A percentile compares a stretch with the other conserved stretches of the same genome.
Evolutionary conservation across 2,888 invertebrate species (phyloP).

Genomic region (Amaurobius ferox): DNA sequence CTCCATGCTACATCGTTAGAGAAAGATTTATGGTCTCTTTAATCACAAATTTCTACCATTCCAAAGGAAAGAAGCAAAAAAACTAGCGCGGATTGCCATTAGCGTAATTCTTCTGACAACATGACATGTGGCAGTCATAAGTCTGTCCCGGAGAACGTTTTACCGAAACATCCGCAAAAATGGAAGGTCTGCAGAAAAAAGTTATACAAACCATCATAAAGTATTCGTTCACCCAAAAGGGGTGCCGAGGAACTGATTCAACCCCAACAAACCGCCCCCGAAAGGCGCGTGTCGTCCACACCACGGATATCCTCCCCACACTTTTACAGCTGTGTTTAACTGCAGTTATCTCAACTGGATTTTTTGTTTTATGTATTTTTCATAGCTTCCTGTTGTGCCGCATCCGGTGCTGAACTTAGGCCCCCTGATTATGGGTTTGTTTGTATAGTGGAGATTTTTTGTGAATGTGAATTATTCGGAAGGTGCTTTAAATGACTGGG

Average conservation of each 20-base stretch:
- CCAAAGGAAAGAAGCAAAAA: neutral
- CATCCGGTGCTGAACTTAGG: conserved; percentile 34
- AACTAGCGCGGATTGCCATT: neutral
- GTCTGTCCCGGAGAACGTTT: conserved; percentile 31
- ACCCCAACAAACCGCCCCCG: conserved; percentile 20
- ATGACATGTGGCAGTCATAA: conserved; percentile 14
- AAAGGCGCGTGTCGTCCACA: conserved; percentile 30
- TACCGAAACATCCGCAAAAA: conserved; percentile 45
- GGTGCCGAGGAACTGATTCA: neutral
- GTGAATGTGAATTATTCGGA: neutral
- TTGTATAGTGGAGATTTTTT: conserved; percentile 18
- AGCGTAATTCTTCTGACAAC: conserved; percentile 16
- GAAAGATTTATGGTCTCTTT: neutral
- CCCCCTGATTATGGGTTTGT: neutral
- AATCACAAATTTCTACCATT: neutral
- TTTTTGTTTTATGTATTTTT: conserved; percentile 39
- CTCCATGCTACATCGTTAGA: neutral
- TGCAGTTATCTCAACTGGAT: conserved; percentile 32
- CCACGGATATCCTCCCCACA: conserved; percentile 7
- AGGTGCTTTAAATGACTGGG: neutral
- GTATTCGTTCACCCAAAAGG: conserved; percentile 30
- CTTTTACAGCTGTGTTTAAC: conserved; percentile 43
- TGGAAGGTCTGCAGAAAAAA: conserved; percentile 10
- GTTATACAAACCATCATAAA: conserved; percentile 55
- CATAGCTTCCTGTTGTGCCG: conserved; percentile 46